phyloP scores from a whole-genome alignment of 2,888 invertebrate species.

The Auanema freiburgensis region DNA sequence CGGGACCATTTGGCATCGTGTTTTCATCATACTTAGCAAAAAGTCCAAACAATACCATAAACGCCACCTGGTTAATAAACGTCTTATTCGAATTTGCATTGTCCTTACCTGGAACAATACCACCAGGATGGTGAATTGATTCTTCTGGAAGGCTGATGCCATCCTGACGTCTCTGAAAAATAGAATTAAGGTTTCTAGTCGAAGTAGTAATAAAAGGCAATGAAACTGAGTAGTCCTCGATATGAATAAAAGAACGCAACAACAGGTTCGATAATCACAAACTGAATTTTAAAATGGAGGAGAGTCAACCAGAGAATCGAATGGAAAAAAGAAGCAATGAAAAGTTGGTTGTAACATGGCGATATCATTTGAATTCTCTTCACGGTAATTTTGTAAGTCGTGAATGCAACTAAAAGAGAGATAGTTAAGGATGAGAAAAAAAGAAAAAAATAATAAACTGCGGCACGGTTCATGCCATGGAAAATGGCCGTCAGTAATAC shows the following conservation, averaged over 20 bases:
- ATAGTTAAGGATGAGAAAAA: too few relatives aligned
- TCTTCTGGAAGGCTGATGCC: constrained; percentile 41
- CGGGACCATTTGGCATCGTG: constrained; percentile 43
- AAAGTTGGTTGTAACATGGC: background rate
- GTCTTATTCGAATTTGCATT: background rate
- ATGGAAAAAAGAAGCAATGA: background rate
- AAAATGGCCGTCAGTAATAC: too few relatives aligned
- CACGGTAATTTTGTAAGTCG: too few relatives aligned
- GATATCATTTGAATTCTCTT: background rate
- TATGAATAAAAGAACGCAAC: background rate
- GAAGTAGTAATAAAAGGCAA: background rate
- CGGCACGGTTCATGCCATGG: too few relatives aligned
- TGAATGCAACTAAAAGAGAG: too few relatives aligned
- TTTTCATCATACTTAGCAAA: constrained; percentile 49
- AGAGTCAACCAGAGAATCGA: background rate
- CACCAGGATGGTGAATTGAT: constrained; percentile 54
- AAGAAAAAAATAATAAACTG: too few relatives aligned
- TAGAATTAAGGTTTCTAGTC: constrained; percentile 1
- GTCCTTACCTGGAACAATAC: constrained; percentile 31
- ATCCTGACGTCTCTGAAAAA: constrained; percentile 30
- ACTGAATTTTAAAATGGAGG: constrained; percentile 6
- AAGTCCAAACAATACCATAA: constrained; percentile 55
- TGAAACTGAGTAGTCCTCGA: background rate
- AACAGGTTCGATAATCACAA: background rate
- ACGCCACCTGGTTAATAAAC: constrained; percentile 28